Base-by-base conservation (phyloP, 2,113 vertebrate genomes). In the Gambusia affinis region DNA sequence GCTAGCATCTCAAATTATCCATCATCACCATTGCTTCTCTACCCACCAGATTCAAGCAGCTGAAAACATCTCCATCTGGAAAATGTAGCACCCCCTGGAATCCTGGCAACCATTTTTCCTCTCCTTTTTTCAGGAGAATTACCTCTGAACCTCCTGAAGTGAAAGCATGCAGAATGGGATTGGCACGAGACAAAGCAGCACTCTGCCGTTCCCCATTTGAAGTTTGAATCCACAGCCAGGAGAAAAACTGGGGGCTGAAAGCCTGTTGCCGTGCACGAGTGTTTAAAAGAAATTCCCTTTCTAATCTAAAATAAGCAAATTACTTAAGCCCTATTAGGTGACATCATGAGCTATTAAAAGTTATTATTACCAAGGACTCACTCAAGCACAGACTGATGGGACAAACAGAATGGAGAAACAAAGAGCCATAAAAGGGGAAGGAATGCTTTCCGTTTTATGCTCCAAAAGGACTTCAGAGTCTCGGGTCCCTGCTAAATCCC, bases 91-190 rank as follows among this genome's bases (percentile, higher is more conserved):
- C 85, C 67, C 82, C 74, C 80, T 73, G 39, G 84, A 91, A 80
- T 89, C 75, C 82, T 88, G 86, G 83, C 91, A 91, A 85, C 90
- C 74, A 39, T 67, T 83, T 83, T 60, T 70, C 29, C 54, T 37
- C 8, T n/a, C 30, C 11, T 72, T 72, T 73, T 84, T 82, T 17
- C 70, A 74, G 68, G 71, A 87, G 87, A 93, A 89, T 89, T 88
- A 91, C 88, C 86, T 87, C 86, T 31, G 28, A 91, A 88, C 81
- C 84, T 89, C 82, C 85, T 83, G 76, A 84, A 91, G 85, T 80
- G 85, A 85, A 92, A 89, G 85, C 82, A 75, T 82, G 90, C 79
- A 82, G 76, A 88, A 91, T 83, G 88, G 85, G 83, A 88, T 79
- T 92, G 90, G 83, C 88, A 92, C 74, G 73, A 76, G 82, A 82